Conservation (phyloP, 1,140 invertebrate genomes). For the Calliphora vicina region DNA sequence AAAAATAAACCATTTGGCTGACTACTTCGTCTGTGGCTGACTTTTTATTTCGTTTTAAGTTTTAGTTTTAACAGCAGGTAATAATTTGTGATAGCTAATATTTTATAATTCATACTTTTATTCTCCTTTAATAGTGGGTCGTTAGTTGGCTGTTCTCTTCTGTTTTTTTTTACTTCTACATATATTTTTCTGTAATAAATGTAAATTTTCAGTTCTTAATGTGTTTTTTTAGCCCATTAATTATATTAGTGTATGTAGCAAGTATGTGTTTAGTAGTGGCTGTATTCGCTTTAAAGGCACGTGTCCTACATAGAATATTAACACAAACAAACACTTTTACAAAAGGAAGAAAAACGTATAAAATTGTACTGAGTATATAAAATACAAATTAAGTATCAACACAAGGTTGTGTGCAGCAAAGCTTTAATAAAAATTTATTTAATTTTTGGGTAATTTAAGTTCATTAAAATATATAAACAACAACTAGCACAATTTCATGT, state of each 20-base stretch:
- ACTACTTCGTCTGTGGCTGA: no score
- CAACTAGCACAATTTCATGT: no score
- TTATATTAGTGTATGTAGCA: slow-evolving; percentile 19
- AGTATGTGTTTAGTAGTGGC: not conserved
- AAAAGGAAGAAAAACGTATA: not conserved
- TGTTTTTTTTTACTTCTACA: not conserved
- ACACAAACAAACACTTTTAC: not conserved
- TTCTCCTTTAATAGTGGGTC: not conserved
- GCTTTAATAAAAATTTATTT: no score
- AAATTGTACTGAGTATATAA: no score
- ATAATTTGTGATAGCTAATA: slow-evolving; percentile 33
- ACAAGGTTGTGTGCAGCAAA: not conserved
- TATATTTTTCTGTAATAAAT: slow-evolving; percentile 7
- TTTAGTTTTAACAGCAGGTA: slow-evolving; percentile 22
- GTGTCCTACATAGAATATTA: not conserved
- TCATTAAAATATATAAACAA: no score
- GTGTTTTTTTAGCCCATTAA: slow-evolving; percentile 29
- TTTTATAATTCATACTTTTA: slow-evolving; percentile 20
- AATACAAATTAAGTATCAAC: not conserved
- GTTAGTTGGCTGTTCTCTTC: not conserved
- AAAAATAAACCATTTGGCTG: not conserved
- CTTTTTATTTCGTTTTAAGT: not conserved
- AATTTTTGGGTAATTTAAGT: no score
- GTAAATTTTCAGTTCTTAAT: slow-evolving; percentile 29
- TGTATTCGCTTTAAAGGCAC: not conserved